Conservation (phyloP, 2,888 invertebrate species). For the Drosophila kokeensis region DNA sequence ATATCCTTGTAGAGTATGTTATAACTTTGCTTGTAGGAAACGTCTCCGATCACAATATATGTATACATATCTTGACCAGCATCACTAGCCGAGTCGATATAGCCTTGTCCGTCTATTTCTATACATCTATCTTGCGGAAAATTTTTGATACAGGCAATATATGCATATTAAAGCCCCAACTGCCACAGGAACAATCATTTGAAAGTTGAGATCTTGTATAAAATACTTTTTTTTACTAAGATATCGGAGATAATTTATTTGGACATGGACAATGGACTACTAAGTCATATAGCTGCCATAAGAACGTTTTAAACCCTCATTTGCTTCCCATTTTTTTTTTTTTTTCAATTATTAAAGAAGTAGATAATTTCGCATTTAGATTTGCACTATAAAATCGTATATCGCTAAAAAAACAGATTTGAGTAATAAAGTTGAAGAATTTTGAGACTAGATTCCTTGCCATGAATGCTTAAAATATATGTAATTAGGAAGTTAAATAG, state of each 20-base stretch:
- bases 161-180: too few relatives aligned
- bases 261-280: too few relatives aligned
- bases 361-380: neutral
- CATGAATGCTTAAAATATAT: neutral
- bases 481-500: neutral
- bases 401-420: neutral
- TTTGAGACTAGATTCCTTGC: neutral
- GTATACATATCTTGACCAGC: neutral
- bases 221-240: rapidly evolving
- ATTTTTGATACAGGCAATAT: too few relatives aligned
- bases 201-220: neutral
- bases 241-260: too few relatives aligned
- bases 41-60: neutral
- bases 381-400: neutral
- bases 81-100: neutral
- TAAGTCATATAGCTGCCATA: too few relatives aligned
- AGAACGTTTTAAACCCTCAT: neutral
- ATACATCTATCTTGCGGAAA: rapidly evolving
- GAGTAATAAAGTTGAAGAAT: neutral
- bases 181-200: neutral
- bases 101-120: neutral
- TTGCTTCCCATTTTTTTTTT: neutral
- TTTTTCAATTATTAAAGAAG: neutral
- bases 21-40: neutral
- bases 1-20: neutral